A percentile compares a stretch with the other conserved stretches of the same genome.
phyloP scores from a whole-genome alignment of 2,113 vertebrate genomes.

The Chloroceryle aenea region DNA sequence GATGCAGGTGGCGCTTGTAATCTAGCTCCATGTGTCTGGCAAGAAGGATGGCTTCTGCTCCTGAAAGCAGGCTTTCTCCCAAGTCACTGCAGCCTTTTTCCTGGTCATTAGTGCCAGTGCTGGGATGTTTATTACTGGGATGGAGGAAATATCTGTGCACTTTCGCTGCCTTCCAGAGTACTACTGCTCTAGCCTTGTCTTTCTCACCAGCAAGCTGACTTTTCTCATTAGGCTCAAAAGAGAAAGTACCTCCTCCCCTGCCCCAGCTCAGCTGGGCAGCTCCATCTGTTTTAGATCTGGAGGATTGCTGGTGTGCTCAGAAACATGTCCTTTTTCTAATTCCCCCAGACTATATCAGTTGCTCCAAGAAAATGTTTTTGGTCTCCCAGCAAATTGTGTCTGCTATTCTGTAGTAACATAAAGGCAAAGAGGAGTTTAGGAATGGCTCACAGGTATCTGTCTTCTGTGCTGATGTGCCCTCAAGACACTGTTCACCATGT shows the following conservation, averaged over 20 bases:
- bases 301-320: not conserved
- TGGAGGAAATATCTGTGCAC: rapidly evolving
- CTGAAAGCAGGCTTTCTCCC: not conserved
- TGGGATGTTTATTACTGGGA: not conserved
- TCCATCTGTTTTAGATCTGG: not conserved
- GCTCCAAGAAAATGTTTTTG: not conserved
- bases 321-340: not conserved
- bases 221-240: not conserved
- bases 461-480: not conserved
- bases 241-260: not conserved
- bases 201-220: not conserved
- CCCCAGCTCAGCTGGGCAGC: not conserved
- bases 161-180: not conserved
- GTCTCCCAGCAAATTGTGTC: not conserved
- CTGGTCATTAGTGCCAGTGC: not conserved
- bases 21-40: not conserved
- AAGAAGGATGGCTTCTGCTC: not conserved
- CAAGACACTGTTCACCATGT: rapidly evolving
- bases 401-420: not conserved
- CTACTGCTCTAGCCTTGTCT: rapidly evolving
- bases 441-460: not conserved
- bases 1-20: not conserved
- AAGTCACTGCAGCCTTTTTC: not conserved
- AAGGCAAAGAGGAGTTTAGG: not conserved
- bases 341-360: not conserved